Base-by-base conservation (phyloP, 2,888 invertebrate genomes). In the Formica aserva region DNA sequence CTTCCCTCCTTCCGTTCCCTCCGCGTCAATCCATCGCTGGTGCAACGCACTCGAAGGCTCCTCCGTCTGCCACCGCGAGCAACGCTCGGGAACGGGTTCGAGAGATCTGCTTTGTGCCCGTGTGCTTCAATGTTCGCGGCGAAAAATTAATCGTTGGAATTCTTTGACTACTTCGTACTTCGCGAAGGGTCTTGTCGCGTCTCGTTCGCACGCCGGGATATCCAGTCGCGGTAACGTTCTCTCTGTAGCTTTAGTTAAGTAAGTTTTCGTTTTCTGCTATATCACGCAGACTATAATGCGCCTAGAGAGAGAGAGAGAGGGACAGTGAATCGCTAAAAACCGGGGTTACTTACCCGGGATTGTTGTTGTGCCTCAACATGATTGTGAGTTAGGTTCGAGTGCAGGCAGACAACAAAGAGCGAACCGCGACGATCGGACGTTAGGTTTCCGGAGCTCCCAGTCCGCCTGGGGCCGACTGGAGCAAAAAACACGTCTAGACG, bases 401-500 rank as follows among this genome's bases (percentile, higher is more conserved):
- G 60, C 77, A 76, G 65, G 60, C 77, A 65, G 80, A 69, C 41
- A 83, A 83, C 69, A 83, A 52, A 71, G 80, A 67, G 63, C 60
- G 72, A 48, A 72, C 32, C 60, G 72, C 84, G 85, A 85, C 86
- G 88, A 90, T 88, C 88, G 88, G 86, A 86, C 88, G 86, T 80
- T 80, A 80, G 72, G 72, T 65, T 88, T 85, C 88, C 83, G 65
- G 86, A 87, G 84, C 90, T 90, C 26, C 88, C 82, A 80, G 72
- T 74, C 84, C 84, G 85, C 81, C 82, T 77, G 83, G 88, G 86
- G 84, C 85, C 85, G 87, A 69, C 85, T 66, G 83, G 80, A 26
- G 62, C 82, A 89, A 91, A 91, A 91, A 91, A 91, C 91, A 86
- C 85, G 91, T 91, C 91, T 90, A 90, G 90, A 90, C 90, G 88